A percentile compares a stretch with the other conserved stretches of the same genome.
These are phyloP conservation scores for Metellina segmentata DNA, from an alignment of 2,888 invertebrate genomes.

Conservation along the genomic window DNA sequence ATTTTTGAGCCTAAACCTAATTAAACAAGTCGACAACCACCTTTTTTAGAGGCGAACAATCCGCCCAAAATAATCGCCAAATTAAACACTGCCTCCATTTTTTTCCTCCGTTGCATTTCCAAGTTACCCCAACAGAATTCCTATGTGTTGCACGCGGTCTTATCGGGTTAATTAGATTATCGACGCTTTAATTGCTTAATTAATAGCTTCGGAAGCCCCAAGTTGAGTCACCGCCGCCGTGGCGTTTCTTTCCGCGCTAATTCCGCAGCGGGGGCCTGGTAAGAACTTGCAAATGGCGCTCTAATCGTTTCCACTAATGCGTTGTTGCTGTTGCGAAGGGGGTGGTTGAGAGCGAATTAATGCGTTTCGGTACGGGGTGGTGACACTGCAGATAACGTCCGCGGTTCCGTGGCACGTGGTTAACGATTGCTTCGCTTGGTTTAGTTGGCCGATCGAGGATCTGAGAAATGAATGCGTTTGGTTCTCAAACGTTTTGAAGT, in stretches of 20 bases:
- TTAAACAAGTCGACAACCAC: too few species aligned
- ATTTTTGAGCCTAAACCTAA: too few species aligned
- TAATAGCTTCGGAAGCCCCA: background rate
- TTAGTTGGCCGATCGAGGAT: too few species aligned
- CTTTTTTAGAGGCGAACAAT: too few species aligned
- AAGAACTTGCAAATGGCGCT: background rate
- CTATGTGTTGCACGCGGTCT: constrained; percentile 4
- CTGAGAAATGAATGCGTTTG: too few species aligned
- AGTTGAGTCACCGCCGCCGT: background rate
- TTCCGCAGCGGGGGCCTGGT: background rate
- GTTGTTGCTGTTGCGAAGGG: background rate
- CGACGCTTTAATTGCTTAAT: constrained; percentile 24
- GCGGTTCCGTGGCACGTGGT: too few species aligned
- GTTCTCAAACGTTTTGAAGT: too few species aligned
- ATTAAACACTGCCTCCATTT: background rate
- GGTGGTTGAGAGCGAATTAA: too few species aligned
- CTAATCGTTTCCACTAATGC: background rate
- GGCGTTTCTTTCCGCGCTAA: background rate
- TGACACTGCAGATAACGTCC: too few species aligned
- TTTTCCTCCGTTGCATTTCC: background rate
- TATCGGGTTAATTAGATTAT: constrained; percentile 5
- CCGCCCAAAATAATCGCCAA: too few species aligned
- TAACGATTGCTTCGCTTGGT: too few species aligned
- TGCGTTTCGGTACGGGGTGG: too few species aligned
- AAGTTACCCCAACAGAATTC: background rate